Evolutionary conservation across 2,888 invertebrate genomes (phyloP), one percentile per base, ranked within the genome.

Genomic region (Meliscaeva auricollis): DNA sequence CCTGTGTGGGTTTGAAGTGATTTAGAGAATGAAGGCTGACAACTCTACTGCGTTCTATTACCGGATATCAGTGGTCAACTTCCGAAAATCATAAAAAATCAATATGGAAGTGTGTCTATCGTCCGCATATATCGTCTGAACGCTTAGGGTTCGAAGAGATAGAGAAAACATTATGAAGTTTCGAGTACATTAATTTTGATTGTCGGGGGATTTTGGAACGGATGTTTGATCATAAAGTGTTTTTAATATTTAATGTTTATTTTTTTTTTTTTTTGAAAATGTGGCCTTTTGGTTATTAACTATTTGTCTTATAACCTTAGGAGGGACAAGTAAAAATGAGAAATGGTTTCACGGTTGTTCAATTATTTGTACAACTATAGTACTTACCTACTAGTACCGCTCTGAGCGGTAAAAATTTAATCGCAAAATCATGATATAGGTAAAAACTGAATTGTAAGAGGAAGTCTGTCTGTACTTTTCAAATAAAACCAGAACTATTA

Each of bases 41-140:
- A 44, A 9, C 22, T 30, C 20, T 38, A 22, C 20, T 50, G 38
- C 44, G 20, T 66, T 76, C 68, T 77, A 64, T 69, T 56, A 44
- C 78, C 78, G 78, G 78, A 78, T 78, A 78, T 70, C 78, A 64
- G 69, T 50, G 74, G 74, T 84, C 70, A 79, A 79, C 78, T 75
- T 79, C 78, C 78, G 78, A 78, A 74, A 64, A 83, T 82, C 76
- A 76, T 82, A 68, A 64, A 56, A 54, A 77, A 62, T 69, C 77
- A 77, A 64, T 70, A 62, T 46, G 35, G 15, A 15, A 20, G 50
- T 17, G 20, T 44, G 58, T 62, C 11, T 38, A 13, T 38, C 60
- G 35, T 38, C 38, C 58, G 35, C 7, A 8, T 9, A 38, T 38
- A 66, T 35, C 52, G 80, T 68, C 68, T 74, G 60, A 70, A 20